Percentiles rank a stretch among this genome's conserved stretches.
phyloP scores from a whole-genome alignment of 2,797 vertebrate genomes.

The Manis pentadactyla region DNA sequence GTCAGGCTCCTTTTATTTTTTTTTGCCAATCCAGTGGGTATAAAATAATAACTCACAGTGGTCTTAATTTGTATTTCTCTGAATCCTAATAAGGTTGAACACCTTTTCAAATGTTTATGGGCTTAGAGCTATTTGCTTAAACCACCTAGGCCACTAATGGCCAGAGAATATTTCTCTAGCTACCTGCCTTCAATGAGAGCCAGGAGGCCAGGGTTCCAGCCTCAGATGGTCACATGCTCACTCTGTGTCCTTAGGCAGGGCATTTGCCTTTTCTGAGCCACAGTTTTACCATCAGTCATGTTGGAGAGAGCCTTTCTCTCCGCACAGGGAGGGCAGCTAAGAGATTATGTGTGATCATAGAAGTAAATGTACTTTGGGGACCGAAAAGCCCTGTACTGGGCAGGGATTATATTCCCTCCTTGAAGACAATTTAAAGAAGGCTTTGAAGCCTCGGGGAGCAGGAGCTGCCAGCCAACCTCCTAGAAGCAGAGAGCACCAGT shows the following conservation, averaged over 20 bases:
- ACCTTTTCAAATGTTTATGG: constrained; percentile 22
- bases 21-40: background rate
- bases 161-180: background rate
- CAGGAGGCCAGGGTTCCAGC: background rate
- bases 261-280: background rate
- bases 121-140: constrained; percentile 24
- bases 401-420: background rate
- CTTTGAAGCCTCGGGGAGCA: background rate
- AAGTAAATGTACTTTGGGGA: background rate
- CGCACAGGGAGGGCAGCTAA: background rate
- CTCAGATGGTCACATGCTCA: background rate
- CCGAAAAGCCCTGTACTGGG: background rate
- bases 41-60: constrained; percentile 25
- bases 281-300: background rate
- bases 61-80: constrained; percentile 51
- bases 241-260: background rate
- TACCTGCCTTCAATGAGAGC: background rate
- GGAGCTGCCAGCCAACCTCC: background rate
- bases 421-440: constrained; percentile 47
- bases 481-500: background rate
- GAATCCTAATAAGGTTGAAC: constrained; percentile 13
- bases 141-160: background rate
- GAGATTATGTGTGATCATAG: background rate
- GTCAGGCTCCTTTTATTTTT: constrained; percentile 12
- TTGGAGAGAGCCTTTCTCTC: background rate